Percentiles rank a stretch among this genome's conserved stretches.
Conservation (phyloP, 1,140 invertebrate genomes). For the Charaxes varanes region DNA sequence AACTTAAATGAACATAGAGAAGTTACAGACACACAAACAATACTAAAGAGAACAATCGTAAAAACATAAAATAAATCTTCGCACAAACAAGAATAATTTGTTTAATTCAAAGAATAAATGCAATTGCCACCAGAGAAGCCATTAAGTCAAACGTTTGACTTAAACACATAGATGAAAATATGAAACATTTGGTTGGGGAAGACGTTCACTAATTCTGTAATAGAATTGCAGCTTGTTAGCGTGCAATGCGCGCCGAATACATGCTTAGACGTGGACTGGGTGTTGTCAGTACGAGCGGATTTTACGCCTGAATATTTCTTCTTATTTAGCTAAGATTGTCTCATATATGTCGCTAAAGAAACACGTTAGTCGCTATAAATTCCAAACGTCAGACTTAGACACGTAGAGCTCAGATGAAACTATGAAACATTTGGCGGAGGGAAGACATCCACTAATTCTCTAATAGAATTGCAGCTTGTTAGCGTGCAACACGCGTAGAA, state of each 20-base stretch:
- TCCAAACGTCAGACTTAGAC: no score
- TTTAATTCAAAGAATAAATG: no score
- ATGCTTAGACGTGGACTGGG: conserved; percentile 20
- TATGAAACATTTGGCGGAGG: conserved; percentile 32
- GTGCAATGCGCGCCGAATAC: conserved; percentile 47
- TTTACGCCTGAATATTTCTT: conserved; percentile 1
- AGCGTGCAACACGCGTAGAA: conserved; percentile 46
- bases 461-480: conserved; percentile 63
- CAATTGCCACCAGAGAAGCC: no score
- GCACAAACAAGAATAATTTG: no score
- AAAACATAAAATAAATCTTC: no score
- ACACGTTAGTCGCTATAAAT: no score
- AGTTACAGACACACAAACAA: no score
- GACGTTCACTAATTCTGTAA: conserved; percentile 56
- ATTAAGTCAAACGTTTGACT: no score
- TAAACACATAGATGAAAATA: conserved; percentile 27
- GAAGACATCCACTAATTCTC: conserved; percentile 53
- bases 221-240: conserved; percentile 61
- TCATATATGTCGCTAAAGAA: no score
- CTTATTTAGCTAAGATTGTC: neutral
- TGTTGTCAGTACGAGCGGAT: conserved; percentile 22
- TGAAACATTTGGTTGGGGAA: conserved; percentile 32
- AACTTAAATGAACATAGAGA: no score
- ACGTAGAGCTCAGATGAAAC: conserved; percentile 22
- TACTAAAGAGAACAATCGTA: no score